A percentile compares a stretch with the other conserved stretches of the same genome.
Evolutionary conservation across 1,140 invertebrate species (phyloP).

Genomic region (Sycophila sp.): DNA sequence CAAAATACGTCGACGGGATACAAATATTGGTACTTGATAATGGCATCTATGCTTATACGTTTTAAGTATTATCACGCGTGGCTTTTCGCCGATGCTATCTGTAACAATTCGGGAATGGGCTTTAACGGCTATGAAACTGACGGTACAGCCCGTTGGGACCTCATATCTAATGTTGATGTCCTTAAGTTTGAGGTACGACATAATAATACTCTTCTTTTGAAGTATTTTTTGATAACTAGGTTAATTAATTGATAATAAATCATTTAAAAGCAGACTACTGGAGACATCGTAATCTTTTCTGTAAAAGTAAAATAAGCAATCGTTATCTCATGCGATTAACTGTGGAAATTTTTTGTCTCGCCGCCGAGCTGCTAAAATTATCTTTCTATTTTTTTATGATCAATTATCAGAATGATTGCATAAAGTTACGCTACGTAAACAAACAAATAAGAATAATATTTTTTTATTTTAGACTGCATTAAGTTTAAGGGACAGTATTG

Average conservation of each 20-base stretch:
- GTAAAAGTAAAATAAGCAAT: too few relatives aligned
- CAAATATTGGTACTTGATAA: slow-evolving; percentile 81
- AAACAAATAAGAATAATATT: too few relatives aligned
- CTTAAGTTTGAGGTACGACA: slow-evolving; percentile 84
- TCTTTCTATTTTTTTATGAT: too few relatives aligned
- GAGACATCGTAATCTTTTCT: too few relatives aligned
- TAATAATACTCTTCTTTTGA: background rate
- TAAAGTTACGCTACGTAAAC: too few relatives aligned
- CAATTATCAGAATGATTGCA: too few relatives aligned
- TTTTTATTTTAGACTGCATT: slow-evolving; percentile 73
- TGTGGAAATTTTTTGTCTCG: too few relatives aligned
- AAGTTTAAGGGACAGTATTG: slow-evolving; percentile 83
- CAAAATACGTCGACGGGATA: slow-evolving; percentile 70
- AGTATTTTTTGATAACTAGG: too few relatives aligned
- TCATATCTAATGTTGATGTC: slow-evolving; percentile 91
- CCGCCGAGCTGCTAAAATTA: too few relatives aligned
- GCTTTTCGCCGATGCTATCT: slow-evolving; percentile 92
- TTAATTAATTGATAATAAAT: too few relatives aligned
- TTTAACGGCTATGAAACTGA: slow-evolving; percentile 84
- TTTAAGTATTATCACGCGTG: slow-evolving; percentile 98
- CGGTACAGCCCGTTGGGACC: slow-evolving; percentile 83
- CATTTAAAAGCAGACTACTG: too few relatives aligned
- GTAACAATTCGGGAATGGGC: slow-evolving; percentile 93
- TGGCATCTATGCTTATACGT: slow-evolving; percentile 80
- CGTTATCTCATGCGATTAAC: too few relatives aligned